phyloP scores from a whole-genome alignment of 2,888 invertebrate species.

The Acrocyrtus sp. region DNA sequence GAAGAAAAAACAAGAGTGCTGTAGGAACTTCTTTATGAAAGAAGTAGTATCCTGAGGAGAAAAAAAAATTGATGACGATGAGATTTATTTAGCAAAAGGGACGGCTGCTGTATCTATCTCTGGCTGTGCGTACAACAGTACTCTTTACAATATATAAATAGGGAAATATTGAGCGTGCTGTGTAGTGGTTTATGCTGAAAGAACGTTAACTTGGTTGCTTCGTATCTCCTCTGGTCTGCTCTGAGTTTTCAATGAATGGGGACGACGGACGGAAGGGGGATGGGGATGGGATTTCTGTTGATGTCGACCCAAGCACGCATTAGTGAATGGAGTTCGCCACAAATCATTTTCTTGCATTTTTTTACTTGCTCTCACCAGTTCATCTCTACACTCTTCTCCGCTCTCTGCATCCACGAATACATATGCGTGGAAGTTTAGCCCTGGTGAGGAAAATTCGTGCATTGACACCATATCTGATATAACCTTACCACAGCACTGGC shows the following conservation, averaged over 20 bases:
- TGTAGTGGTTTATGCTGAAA: too few relatives aligned
- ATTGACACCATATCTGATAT: too few relatives aligned
- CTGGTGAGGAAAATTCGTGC: too few relatives aligned
- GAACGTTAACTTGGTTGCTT: conserved; percentile 57
- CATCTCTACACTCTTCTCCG: too few relatives aligned
- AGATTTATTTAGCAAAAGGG: neutral
- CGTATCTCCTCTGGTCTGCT: conserved; percentile 62
- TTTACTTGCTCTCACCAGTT: conserved; percentile 14
- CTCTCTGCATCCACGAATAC: too few relatives aligned
- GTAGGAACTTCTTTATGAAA: neutral
- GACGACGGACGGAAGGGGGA: conserved; percentile 60
- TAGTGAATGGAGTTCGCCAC: conserved; percentile 53
- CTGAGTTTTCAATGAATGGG: conserved; percentile 57
- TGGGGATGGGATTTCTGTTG: conserved; percentile 53
- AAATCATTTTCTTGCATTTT: conserved; percentile 50
- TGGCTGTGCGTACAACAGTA: conserved; percentile 22
- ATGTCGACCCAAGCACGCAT: conserved; percentile 47
- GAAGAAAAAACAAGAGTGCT: too few relatives aligned
- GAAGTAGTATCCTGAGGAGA: neutral
- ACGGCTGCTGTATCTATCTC: neutral
- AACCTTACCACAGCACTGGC: too few relatives aligned
- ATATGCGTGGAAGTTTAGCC: too few relatives aligned
- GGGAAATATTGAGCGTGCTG: conserved; percentile 10
- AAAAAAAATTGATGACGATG: neutral
- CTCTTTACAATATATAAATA: too few relatives aligned